Percentiles rank a stretch among this genome's conserved stretches.
Conservation (phyloP, 2,797 vertebrate genomes). For the Anolis apletophallus region DNA sequence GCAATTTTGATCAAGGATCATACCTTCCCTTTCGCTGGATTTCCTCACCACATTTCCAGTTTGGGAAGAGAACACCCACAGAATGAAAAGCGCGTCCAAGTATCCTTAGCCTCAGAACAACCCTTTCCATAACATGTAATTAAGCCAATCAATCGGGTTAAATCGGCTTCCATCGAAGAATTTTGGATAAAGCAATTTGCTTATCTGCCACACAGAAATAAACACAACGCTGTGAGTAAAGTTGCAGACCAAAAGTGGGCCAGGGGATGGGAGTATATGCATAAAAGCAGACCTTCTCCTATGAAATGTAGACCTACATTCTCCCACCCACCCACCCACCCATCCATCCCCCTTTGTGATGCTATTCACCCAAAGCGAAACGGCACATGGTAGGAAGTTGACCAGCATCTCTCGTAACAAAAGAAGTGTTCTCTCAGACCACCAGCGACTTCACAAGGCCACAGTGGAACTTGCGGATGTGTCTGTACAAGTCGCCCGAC, state of each 20-base stretch:
- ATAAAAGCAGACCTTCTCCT: constrained; percentile 50
- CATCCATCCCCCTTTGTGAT: not conserved
- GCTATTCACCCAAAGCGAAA: constrained; percentile 56
- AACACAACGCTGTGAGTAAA: not conserved
- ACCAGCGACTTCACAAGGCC: constrained; percentile 93
- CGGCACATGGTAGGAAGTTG: constrained; percentile 40
- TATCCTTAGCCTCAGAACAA: not conserved
- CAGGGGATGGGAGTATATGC: not conserved
- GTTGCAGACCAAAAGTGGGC: not conserved
- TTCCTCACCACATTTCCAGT: not conserved
- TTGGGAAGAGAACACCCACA: not conserved
- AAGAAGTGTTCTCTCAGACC: constrained; percentile 54
- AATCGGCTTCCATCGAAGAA: constrained; percentile 6
- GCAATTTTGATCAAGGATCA: not conserved
- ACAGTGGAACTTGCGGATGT: constrained; percentile 99
- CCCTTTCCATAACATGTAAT: not conserved
- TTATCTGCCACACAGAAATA: constrained; percentile 17
- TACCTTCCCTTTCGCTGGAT: not conserved
- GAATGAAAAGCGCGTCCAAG: not conserved
- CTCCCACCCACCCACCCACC: not conserved
- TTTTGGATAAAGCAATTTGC: not conserved
- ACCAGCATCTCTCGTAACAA: not conserved
- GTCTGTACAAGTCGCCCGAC: constrained; percentile 97
- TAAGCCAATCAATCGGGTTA: constrained; percentile 1
- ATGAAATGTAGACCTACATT: constrained; percentile 65